These are phyloP conservation scores for Dioctria linearis DNA, from an alignment of 2,888 invertebrate species.

Conservation along the genomic window DNA sequence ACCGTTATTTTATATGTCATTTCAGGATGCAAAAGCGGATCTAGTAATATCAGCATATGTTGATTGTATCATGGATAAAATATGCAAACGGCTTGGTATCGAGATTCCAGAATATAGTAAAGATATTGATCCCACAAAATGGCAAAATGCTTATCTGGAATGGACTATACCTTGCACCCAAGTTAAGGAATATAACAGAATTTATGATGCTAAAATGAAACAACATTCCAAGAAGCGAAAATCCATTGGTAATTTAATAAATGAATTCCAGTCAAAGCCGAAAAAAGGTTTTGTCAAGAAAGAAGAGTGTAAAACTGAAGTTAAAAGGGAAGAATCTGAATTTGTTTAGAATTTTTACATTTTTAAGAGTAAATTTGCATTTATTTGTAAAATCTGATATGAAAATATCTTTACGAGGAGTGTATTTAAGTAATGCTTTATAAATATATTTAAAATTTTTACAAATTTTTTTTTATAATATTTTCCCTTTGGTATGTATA, in stretches of 20 bases:
- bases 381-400: background rate
- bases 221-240: constrained; percentile 62
- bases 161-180: constrained; percentile 81
- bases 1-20: constrained; percentile 5
- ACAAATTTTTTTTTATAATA: no score
- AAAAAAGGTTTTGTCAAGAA: constrained; percentile 38
- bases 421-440: no score
- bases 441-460: no score
- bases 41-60: constrained; percentile 91
- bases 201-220: constrained; percentile 72
- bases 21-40: constrained; percentile 91
- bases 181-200: constrained; percentile 76
- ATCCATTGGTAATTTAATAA: constrained; percentile 43
- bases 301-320: constrained; percentile 1
- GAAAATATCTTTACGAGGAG: no score
- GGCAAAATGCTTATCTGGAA: constrained; percentile 72
- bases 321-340: background rate
- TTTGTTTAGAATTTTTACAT: background rate
- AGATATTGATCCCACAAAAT: constrained; percentile 78
- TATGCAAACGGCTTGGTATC: constrained; percentile 82
- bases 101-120: constrained; percentile 81
- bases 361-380: constrained; percentile 5
- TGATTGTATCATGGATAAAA: constrained; percentile 83
- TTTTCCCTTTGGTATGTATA: no score
- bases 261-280: constrained; percentile 21